A percentile compares a stretch with the other conserved stretches of the same genome.
Conservation (phyloP, 2,797 vertebrate genomes). For the Glyptemys insculpta region DNA sequence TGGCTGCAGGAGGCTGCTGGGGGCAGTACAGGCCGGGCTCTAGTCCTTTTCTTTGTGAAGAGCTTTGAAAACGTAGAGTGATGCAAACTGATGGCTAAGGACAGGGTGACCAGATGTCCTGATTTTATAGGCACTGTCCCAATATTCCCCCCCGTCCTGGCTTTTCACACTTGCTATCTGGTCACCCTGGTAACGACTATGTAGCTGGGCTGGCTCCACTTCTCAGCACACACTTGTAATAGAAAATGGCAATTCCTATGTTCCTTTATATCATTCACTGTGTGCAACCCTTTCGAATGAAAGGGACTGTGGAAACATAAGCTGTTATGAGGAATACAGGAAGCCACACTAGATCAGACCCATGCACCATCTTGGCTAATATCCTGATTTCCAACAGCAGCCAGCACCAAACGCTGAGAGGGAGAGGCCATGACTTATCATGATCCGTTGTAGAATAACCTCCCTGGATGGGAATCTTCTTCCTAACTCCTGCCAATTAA, state of each 20-base stretch:
- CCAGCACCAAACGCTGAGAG: neutral
- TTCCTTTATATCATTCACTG: neutral
- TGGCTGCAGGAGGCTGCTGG: too few species aligned
- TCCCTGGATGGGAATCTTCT: neutral
- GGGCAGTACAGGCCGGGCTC: too few species aligned
- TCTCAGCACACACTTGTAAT: neutral
- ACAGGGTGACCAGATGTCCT: too few species aligned
- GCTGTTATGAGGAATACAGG: neutral
- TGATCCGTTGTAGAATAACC: neutral
- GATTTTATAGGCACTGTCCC: too few species aligned
- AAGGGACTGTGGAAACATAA: neutral
- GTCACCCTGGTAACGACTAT: neutral
- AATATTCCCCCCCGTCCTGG: too few species aligned
- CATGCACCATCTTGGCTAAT: too few species aligned
- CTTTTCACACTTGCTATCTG: too few species aligned
- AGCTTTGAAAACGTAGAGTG: constrained; percentile 30
- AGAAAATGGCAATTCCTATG: neutral
- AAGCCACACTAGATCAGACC: neutral
- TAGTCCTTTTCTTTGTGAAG: constrained; percentile 11
- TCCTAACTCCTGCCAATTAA: neutral
- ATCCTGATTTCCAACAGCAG: neutral
- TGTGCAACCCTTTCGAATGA: neutral
- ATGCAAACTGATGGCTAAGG: constrained; percentile 14
- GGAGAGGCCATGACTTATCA: neutral
- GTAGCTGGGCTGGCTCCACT: constrained; percentile 37